These are phyloP conservation scores for Apotomis capreana DNA, from an alignment of 2,888 invertebrate genomes.

Conservation along the genomic window DNA sequence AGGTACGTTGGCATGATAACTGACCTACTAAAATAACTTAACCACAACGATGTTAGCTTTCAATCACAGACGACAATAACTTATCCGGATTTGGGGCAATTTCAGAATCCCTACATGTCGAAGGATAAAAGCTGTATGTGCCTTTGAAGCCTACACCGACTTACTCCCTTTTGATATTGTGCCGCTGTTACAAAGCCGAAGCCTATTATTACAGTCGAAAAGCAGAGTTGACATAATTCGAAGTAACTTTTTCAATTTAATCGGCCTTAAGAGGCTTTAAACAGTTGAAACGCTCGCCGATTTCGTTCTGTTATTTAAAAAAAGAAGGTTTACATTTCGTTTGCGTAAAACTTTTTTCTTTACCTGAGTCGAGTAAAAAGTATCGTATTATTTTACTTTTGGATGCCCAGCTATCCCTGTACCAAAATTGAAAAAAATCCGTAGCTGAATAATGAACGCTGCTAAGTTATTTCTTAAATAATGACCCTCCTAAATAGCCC, in stretches of 20 bases:
- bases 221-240: conserved; percentile 18
- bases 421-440: too few species aligned
- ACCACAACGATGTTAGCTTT: conserved; percentile 2
- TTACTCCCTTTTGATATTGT: not conserved
- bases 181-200: not conserved
- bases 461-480: too few species aligned
- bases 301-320: too few species aligned
- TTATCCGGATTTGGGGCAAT: not conserved
- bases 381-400: too few species aligned
- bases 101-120: not conserved
- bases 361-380: too few species aligned
- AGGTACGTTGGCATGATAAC: too few species aligned
- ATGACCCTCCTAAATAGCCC: too few species aligned
- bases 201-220: conserved; percentile 17
- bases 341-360: too few species aligned
- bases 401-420: too few species aligned
- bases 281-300: too few species aligned
- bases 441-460: too few species aligned
- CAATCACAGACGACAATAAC: conserved; percentile 18
- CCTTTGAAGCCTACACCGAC: not conserved
- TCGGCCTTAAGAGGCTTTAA: not conserved
- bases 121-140: not conserved
- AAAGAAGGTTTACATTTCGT: too few species aligned
- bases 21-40: not conserved
- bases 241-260: conserved; percentile 19